Conservation (phyloP, 2,888 invertebrate species). For the Encarsia formosa region DNA sequence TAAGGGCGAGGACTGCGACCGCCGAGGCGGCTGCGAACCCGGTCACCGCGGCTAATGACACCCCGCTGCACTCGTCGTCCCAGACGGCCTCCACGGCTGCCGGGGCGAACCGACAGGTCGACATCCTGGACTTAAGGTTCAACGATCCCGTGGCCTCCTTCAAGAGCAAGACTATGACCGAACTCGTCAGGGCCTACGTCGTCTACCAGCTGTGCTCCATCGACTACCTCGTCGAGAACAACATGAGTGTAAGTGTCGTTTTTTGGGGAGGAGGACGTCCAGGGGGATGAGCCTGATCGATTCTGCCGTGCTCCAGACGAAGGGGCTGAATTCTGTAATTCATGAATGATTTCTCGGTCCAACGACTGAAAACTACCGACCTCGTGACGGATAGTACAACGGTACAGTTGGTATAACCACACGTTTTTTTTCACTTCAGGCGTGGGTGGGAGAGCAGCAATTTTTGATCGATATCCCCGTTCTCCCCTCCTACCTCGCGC, state of each 20-base stretch:
- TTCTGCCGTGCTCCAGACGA: no score
- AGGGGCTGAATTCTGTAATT: no score
- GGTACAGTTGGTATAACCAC: no score
- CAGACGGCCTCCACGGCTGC: slow-evolving; percentile 13
- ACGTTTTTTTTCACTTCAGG: no score
- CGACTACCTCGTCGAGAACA: slow-evolving; percentile 84
- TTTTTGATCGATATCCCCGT: no score
- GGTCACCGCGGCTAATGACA: slow-evolving; percentile 30
- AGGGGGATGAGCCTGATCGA: no score
- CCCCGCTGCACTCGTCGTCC: slow-evolving; percentile 32
- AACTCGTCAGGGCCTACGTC: slow-evolving; percentile 83
- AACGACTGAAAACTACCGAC: no score
- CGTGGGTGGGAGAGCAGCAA: no score
- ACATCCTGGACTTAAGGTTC: slow-evolving; percentile 81
- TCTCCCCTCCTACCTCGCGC: no score
- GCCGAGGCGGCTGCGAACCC: slow-evolving; percentile 30
- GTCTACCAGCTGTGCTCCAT: slow-evolving; percentile 90
- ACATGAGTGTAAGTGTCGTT: slow-evolving; percentile 86
- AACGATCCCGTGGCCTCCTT: slow-evolving; percentile 86
- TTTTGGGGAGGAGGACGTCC: no score
- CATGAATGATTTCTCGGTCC: no score
- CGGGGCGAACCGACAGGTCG: slow-evolving; percentile 48
- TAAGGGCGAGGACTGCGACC: slow-evolving; percentile 42
- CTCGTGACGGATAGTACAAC: no score
- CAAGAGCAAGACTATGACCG: slow-evolving; percentile 91